Evolutionary conservation across 2,888 invertebrate species (phyloP), one percentile per base, ranked within the genome.

Genomic region (Noctua fimbriata): DNA sequence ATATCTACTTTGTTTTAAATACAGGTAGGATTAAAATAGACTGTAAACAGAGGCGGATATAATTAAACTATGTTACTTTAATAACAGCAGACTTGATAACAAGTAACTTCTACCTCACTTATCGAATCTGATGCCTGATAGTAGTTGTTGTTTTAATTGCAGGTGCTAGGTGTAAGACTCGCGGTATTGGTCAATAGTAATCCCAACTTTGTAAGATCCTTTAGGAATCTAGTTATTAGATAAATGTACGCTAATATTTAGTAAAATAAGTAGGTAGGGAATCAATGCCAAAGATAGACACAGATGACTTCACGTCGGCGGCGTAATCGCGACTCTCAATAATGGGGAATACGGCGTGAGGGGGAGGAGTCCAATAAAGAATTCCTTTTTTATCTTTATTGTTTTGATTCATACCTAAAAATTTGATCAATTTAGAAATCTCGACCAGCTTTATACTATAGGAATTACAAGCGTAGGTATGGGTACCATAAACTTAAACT

Each of bases 81-180:
- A 24, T 66, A 52, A 21, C 6, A 66, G 0, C n/a, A 36, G 21
- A 55, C 44, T 70, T 70, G 36, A 18, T 47, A 41, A 60, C 41
- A 71, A 69, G 5, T n/a, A 71, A 52, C 12, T 55, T 63, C n/a
- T 1, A 14, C 24, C 5, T 16, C 47, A 9, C 32, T 60, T 5
- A 44, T 12, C 36, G 28, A 3, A 78, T 65, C 55, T 2, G 55
- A 63, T 63, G 65, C 36, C 24, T 52, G 47, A 36, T 66, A 65
- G 12, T 14, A n/a, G 14, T 36, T 60, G 52, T 74, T 81, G 79
- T 32, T 55, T 78, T 28, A 60, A 47, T 70, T 66, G 73, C 58
- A 52, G 16, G 41, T 44, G 32, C 18, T 58, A 63, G 18, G n/a
- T n/a, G 32, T n/a, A 14, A 58, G 12, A 36, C 5, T 41, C 3